phyloP scores from a whole-genome alignment of 2,888 invertebrate genomes.

The Cheilosia pagana region DNA sequence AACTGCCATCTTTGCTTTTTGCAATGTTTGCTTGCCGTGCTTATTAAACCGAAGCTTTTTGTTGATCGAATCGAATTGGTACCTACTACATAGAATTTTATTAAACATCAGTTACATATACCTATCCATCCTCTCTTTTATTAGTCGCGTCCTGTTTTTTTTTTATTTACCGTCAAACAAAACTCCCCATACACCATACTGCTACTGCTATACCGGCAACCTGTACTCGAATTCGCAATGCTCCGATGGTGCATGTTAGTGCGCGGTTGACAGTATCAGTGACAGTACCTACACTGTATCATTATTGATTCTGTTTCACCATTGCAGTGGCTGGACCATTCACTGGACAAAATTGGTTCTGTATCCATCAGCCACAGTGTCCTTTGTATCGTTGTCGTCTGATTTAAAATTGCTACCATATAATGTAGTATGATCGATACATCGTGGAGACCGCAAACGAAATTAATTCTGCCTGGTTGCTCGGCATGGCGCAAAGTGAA shows the following conservation, averaged over 20 bases:
- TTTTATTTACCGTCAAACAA: conserved; percentile 60
- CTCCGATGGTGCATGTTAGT: conserved; percentile 30
- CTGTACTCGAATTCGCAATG: conserved; percentile 5
- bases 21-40: no score
- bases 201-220: neutral
- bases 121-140: conserved; percentile 3
- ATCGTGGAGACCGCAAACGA: conserved; percentile 66
- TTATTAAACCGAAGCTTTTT: no score
- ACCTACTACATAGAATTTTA: neutral
- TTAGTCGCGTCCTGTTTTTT: conserved; percentile 9
- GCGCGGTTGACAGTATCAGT: conserved; percentile 42
- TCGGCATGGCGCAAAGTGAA: conserved; percentile 73
- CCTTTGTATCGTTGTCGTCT: conserved; percentile 45
- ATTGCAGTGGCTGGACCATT: conserved; percentile 36
- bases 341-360: conserved; percentile 58
- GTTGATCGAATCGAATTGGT: neutral
- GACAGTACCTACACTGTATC: conserved; percentile 41
- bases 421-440: conserved; percentile 70
- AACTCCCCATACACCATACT: conserved; percentile 3
- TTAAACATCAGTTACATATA: conserved; percentile 18
- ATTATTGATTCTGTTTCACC: conserved; percentile 65
- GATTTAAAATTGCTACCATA: conserved; percentile 69
- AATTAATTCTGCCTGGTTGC: conserved; percentile 66
- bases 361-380: conserved; percentile 33
- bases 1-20: no score